A percentile compares a stretch with the other conserved stretches of the same genome.
Evolutionary conservation across 2,797 vertebrate genomes (phyloP).

Genomic region (Nyctalus aviator): DNA sequence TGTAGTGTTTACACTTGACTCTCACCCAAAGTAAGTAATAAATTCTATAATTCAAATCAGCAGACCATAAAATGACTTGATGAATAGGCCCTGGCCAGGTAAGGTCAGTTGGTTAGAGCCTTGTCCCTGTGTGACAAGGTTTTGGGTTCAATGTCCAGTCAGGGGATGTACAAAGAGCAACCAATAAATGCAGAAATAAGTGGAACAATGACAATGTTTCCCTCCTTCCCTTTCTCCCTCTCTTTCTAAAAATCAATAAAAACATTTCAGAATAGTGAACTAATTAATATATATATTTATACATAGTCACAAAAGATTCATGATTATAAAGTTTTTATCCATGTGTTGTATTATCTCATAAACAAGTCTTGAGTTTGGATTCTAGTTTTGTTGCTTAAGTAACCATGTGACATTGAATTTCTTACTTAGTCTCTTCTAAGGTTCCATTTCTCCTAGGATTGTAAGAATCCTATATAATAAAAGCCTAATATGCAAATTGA

Average conservation of each 20-base stretch:
- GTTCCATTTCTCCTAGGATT: not conserved
- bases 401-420: not conserved
- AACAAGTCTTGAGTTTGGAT: not conserved
- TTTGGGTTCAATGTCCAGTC: not conserved
- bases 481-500: too few relatives aligned
- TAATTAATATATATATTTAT: not conserved
- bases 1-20: not conserved
- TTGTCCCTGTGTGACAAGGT: not conserved
- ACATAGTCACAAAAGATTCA: not conserved
- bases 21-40: not conserved
- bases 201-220: not conserved
- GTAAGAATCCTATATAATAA: not conserved
- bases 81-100: not conserved
- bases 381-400: slow-evolving; percentile 21
- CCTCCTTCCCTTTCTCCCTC: not conserved
- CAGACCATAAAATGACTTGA: not conserved
- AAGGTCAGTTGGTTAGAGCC: not conserved
- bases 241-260: not conserved
- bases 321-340: not conserved
- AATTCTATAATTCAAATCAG: not conserved
- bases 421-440: not conserved
- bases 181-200: not conserved
- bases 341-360: not conserved
- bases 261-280: not conserved
- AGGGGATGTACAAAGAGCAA: not conserved